A percentile compares a stretch with the other conserved stretches of the same genome.
Evolutionary conservation across 1,140 invertebrate genomes (phyloP).

Genomic region (Akabosia matsudoensis): DNA sequence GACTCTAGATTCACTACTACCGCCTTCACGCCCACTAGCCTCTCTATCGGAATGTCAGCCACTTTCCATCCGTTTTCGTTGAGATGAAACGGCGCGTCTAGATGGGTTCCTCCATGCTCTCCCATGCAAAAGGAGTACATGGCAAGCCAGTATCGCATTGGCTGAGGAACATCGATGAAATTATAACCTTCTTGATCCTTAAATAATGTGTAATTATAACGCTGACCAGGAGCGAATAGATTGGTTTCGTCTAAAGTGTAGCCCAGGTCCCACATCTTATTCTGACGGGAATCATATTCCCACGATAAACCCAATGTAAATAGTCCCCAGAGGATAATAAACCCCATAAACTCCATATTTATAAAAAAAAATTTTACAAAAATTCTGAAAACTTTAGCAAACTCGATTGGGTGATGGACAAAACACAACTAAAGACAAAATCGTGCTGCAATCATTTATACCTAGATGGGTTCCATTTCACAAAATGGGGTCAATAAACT

Average conservation of each 20-base stretch:
- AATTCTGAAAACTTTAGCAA: too few relatives aligned
- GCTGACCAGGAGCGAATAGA: neutral
- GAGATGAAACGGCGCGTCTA: slow-evolving; percentile 68
- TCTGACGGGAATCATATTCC: too few relatives aligned
- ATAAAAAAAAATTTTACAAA: too few relatives aligned
- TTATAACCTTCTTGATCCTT: neutral
- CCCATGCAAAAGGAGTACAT: neutral
- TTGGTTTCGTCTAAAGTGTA: neutral
- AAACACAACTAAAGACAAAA: too few relatives aligned
- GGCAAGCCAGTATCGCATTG: neutral
- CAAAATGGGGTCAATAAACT: too few relatives aligned
- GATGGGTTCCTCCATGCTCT: slow-evolving; percentile 65
- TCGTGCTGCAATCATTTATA: too few relatives aligned
- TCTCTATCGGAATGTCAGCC: slow-evolving; percentile 60
- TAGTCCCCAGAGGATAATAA: too few relatives aligned
- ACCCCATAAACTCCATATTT: too few relatives aligned
- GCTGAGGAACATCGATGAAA: neutral
- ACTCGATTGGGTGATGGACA: too few relatives aligned
- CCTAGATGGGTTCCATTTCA: too few relatives aligned
- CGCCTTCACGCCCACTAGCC: slow-evolving; percentile 53
- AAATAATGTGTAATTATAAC: neutral
- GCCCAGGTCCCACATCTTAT: too few relatives aligned
- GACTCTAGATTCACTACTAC: slow-evolving; percentile 34
- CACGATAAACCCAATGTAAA: too few relatives aligned
- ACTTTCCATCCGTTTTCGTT: slow-evolving; percentile 55